Base-by-base conservation (phyloP, 2,888 invertebrate genomes). In the Acronicta aceris region DNA sequence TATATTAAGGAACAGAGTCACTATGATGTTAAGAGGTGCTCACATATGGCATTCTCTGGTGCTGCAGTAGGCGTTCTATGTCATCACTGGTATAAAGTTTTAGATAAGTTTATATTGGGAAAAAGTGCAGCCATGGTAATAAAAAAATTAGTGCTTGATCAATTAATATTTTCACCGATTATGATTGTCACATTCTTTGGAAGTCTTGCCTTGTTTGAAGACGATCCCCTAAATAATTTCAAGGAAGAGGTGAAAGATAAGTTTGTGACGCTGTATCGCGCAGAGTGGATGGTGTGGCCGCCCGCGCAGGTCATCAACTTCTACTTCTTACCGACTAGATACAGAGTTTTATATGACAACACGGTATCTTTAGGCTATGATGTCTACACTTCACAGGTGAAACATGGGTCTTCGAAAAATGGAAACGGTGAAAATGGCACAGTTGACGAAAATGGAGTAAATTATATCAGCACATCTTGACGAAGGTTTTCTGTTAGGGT, bases 231-330 rank as follows among this genome's bases (percentile, higher is more conserved):
- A 43, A 83, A 95, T 15, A 96, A 97, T 81, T 96, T 98, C 58
- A 95, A 95, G 76, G 89, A 95, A 36, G 98, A 98, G 90, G 94
- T 98, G 12, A 95, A 94, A 75, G 92, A 95, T 17, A 98, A 99
- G 89, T 98, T 97, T 45, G 92, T 96, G 84, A 96, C 95, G 71
- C 90, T 99, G 30, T 98, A 98, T 84, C 92, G 96, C 16, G 98
- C 98, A 0, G 99, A 99, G 87, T 99, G 98, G 98, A 91, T 98
- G 68, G 96, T 99, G 7, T 99, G 99, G 99, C 99, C 99, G 0
- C 97, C 98, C 0, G 98, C 98, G 0, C 99, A 99, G 90, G 93
- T 98, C 43, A 95, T 99, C 25, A 99, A 99, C 89, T 99, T 99
- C 90, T 98, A 97, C 86, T 96, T 97, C 83, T 89, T 99, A 75